phyloP scores from a whole-genome alignment of 2,113 vertebrate species.

The Merops nubicus region DNA sequence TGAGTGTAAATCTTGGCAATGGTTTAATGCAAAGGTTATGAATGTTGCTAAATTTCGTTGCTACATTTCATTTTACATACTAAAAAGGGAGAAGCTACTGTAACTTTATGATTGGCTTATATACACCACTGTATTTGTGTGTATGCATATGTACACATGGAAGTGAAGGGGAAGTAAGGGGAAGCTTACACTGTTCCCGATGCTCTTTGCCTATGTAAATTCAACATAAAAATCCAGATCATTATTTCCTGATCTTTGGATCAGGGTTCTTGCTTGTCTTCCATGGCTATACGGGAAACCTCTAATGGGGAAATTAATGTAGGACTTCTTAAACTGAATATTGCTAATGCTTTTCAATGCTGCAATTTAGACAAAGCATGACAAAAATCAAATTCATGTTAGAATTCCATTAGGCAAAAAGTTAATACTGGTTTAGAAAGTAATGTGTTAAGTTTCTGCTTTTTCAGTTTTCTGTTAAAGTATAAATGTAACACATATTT shows the following conservation, averaged over 20 bases:
- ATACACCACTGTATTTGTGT: not conserved
- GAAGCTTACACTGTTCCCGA: not conserved
- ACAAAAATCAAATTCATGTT: not conserved
- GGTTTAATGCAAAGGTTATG: not conserved
- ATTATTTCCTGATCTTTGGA: not conserved
- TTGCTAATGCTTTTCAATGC: not conserved
- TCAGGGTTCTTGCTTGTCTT: not conserved
- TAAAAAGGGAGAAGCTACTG: not conserved
- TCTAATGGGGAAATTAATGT: not conserved
- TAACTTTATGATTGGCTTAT: not conserved
- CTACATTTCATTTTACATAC: not conserved
- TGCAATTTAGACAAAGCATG: not conserved
- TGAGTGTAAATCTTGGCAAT: not conserved
- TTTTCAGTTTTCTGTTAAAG: not conserved
- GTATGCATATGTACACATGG: no score
- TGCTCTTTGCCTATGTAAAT: not conserved
- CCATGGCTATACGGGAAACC: not conserved
- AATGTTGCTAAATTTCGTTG: no score
- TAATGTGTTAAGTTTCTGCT: not conserved
- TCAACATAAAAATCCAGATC: not conserved
- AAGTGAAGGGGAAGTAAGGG: not conserved
- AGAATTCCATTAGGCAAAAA: not conserved
- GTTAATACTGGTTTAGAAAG: not conserved
- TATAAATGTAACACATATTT: not conserved
- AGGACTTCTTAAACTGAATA: not conserved